Conservation (phyloP, 2,888 invertebrate genomes). For the Torymus texanus region DNA sequence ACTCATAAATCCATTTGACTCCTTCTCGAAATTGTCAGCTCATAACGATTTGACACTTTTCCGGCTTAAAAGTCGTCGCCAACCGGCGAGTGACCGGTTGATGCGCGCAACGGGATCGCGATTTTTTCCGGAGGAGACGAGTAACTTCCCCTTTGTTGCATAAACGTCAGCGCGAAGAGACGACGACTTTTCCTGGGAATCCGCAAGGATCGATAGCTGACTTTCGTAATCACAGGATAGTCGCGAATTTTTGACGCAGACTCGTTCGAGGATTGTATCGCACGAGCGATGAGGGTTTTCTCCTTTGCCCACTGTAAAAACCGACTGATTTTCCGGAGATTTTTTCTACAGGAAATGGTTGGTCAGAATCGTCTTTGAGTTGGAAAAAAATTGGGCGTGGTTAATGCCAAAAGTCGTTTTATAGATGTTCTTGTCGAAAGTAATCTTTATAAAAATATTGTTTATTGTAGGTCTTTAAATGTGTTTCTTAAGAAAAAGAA, state of each 20-base stretch:
- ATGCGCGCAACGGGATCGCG: slow-evolving; percentile 19
- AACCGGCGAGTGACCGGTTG: neutral
- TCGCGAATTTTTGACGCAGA: neutral
- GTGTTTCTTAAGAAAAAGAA: too few relatives aligned
- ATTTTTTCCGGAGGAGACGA: slow-evolving; percentile 12
- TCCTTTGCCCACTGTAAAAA: neutral
- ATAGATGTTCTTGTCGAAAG: too few relatives aligned
- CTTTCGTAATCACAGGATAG: slow-evolving; percentile 37
- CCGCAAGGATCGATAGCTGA: slow-evolving; percentile 11
- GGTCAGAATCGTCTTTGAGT: too few relatives aligned
- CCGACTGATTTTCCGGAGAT: too few relatives aligned
- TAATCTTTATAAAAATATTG: too few relatives aligned
- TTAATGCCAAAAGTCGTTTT: too few relatives aligned
- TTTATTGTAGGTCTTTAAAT: too few relatives aligned
- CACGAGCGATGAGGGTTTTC: neutral
- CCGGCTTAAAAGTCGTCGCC: neutral
- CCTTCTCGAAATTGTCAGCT: slow-evolving; percentile 26
- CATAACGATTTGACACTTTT: slow-evolving; percentile 39
- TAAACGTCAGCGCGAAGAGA: slow-evolving; percentile 13
- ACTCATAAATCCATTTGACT: neutral
- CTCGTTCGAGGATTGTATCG: neutral
- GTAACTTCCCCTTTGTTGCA: slow-evolving; percentile 51
- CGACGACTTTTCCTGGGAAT: slow-evolving; percentile 41
- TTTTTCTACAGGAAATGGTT: too few relatives aligned
- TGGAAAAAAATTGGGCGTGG: too few relatives aligned